Evolutionary conservation across 2,113 vertebrate genomes (phyloP).

Genomic region (Sapayoa aenigma): DNA sequence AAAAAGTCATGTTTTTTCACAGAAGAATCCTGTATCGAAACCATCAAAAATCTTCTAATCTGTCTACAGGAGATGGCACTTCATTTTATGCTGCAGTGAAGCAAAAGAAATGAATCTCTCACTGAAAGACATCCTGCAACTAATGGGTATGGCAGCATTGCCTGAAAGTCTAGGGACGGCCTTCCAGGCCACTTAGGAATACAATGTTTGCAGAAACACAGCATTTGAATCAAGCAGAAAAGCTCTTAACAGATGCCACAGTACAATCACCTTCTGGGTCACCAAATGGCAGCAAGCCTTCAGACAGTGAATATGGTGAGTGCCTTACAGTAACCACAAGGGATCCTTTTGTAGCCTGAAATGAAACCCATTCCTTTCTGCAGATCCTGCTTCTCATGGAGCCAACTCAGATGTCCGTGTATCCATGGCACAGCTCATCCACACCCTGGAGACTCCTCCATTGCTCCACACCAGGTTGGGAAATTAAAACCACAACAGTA

Average conservation of each 20-base stretch:
- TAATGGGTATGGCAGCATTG: background rate
- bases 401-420: background rate
- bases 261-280: background rate
- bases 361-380: background rate
- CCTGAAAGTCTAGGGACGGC: background rate
- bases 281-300: background rate
- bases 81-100: slow-evolving; percentile 6
- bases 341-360: background rate
- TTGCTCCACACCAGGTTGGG: background rate
- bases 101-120: background rate
- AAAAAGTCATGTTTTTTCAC: background rate
- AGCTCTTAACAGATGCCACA: background rate
- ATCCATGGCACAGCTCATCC: background rate
- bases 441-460: background rate
- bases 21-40: background rate
- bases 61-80: background rate
- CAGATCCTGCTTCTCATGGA: background rate
- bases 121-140: background rate
- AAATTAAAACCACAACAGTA: background rate
- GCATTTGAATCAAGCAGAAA: background rate
- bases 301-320: background rate
- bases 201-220: background rate
- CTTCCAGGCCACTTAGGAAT: background rate
- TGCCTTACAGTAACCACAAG: background rate
- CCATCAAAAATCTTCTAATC: background rate